Evolutionary conservation across 2,888 invertebrate species (phyloP).

Genomic region (Heliconius erato): DNA sequence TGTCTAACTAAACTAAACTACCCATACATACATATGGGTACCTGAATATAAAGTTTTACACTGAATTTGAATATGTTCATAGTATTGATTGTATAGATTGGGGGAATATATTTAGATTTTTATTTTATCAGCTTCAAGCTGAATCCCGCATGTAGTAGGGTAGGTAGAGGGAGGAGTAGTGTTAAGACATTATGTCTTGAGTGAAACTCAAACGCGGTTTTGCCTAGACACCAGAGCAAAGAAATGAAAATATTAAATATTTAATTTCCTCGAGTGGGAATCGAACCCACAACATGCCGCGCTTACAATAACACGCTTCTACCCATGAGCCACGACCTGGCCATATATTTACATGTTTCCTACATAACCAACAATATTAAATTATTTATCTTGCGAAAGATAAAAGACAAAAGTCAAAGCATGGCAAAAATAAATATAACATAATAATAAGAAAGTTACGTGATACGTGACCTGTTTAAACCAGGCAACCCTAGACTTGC

Average conservation of each 20-base stretch:
- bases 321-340: not conserved
- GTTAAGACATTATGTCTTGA: not conserved
- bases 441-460: not conserved
- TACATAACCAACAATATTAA: too few relatives aligned
- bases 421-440: not conserved
- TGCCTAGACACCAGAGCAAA: not conserved
- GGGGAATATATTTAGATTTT: not conserved
- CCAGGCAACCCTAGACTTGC: too few relatives aligned
- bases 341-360: too few relatives aligned
- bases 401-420: too few relatives aligned
- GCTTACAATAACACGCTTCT: not conserved
- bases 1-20: constrained; percentile 1
- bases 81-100: not conserved
- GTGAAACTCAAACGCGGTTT: not conserved
- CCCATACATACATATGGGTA: not conserved
- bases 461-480: not conserved
- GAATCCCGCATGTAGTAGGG: not conserved
- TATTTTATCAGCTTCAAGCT: not conserved
- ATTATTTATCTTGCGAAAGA: too few relatives aligned
- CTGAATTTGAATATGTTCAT: not conserved
- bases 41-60: not conserved
- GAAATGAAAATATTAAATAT: not conserved
- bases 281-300: not conserved
- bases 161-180: not conserved
- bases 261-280: not conserved